These are phyloP conservation scores for Cyanistes caeruleus DNA, from an alignment of 2,113 vertebrate genomes.

Conservation along the genomic window DNA sequence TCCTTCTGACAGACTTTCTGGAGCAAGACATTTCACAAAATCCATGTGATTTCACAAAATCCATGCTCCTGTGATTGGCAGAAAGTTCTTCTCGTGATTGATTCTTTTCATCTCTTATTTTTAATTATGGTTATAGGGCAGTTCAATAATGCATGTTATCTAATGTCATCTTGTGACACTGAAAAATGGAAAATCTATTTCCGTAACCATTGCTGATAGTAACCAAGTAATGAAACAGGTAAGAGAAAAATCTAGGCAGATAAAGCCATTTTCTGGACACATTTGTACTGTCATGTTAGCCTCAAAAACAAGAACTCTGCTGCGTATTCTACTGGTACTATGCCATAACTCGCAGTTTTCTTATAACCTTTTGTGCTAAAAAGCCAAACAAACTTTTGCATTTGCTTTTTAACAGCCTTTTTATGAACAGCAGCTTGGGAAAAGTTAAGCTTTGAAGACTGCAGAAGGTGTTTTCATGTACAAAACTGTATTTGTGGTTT, in stretches of 20 bases:
- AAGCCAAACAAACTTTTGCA: not conserved
- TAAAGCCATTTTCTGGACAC: not conserved
- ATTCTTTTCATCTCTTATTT: not conserved
- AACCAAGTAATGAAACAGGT: not conserved
- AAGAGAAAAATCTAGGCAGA: not conserved
- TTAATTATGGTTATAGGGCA: not conserved
- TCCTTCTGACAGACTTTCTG: not conserved
- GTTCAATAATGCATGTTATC: not conserved
- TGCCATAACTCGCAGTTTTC: not conserved
- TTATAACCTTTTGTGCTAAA: not conserved
- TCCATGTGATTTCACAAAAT: not conserved
- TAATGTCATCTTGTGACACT: not conserved
- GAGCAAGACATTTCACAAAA: not conserved
- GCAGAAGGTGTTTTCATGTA: not conserved
- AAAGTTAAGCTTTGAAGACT: not conserved
- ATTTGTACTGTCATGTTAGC: not conserved
- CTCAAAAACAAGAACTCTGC: not conserved
- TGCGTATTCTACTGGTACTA: not conserved
- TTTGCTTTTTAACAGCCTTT: not conserved
- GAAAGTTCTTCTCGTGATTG: not conserved
- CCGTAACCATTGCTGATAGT: not conserved
- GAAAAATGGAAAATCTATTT: not conserved
- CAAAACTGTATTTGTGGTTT: not conserved
- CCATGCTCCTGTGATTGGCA: not conserved
- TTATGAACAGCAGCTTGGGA: not conserved